Evolutionary conservation across 2,888 invertebrate genomes (phyloP).

Genomic region (Spilarctia lutea): DNA sequence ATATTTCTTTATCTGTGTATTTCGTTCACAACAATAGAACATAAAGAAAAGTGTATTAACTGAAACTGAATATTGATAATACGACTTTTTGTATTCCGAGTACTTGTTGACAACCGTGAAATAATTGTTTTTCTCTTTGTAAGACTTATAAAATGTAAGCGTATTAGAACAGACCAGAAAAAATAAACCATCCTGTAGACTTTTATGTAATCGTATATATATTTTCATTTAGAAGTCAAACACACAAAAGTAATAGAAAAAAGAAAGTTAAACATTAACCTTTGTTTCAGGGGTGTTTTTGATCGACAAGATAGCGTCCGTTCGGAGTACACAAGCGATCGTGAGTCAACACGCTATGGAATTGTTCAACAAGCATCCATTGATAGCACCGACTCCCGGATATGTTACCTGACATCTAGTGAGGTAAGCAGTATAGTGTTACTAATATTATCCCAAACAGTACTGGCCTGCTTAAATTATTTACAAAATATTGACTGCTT

Average conservation of each 20-base stretch:
- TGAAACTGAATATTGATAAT: not conserved
- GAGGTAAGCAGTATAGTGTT: conserved; percentile 91
- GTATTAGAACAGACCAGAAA: conserved; percentile 5
- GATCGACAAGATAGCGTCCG: conserved; percentile 96
- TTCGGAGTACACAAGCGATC: conserved; percentile 96
- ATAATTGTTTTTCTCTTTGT: not conserved
- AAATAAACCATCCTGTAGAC: conserved; percentile 5
- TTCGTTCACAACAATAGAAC: not conserved
- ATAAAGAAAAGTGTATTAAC: not conserved
- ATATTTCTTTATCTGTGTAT: not conserved
- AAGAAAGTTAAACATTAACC: conserved; percentile 41
- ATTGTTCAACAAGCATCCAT: conserved; percentile 97
- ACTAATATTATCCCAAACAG: not conserved
- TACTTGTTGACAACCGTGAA: not conserved
- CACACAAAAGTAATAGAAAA: conserved; percentile 34
- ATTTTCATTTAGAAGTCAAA: conserved; percentile 26
- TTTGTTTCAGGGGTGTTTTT: conserved; percentile 90
- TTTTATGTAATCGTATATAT: conserved; percentile 26
- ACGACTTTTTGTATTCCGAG: not conserved
- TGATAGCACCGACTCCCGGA: conserved; percentile 97
- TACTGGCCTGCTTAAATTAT: not conserved
- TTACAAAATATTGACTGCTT: no score
- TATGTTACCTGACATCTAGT: conserved; percentile 97
- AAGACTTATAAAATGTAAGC: conserved; percentile 1
- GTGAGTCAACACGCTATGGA: conserved; percentile 93